phyloP scores from a whole-genome alignment of 1,140 invertebrate genomes.

The Asobara japonica region DNA sequence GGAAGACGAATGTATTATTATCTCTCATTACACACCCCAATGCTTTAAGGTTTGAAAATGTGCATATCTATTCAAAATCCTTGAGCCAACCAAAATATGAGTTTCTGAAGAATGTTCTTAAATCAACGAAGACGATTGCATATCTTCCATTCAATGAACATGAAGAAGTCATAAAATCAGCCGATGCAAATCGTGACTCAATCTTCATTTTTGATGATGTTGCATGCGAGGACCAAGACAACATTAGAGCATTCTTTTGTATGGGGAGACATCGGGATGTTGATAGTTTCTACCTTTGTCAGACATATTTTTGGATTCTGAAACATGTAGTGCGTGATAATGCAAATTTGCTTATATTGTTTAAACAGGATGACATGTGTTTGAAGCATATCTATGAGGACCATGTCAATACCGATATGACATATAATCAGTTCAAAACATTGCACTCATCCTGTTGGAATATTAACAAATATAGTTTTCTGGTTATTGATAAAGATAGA shows the following conservation, averaged over 20 bases:
- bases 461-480: constrained; percentile 45
- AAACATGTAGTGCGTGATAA: constrained; percentile 36
- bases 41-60: constrained; percentile 41
- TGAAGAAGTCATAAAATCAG: no score
- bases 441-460: constrained; percentile 38
- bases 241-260: no score
- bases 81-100: constrained; percentile 39
- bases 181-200: no score
- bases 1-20: constrained; percentile 42
- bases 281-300: not conserved
- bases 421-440: constrained; percentile 34
- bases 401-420: constrained; percentile 33
- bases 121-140: constrained; percentile 12
- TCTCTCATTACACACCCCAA: constrained; percentile 28
- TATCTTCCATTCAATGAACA: constrained; percentile 29
- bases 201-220: no score
- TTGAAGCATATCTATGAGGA: constrained; percentile 33
- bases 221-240: no score
- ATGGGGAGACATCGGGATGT: not conserved
- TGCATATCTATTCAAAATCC: constrained; percentile 40
- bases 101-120: constrained; percentile 35
- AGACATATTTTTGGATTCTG: constrained; percentile 10
- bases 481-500: constrained; percentile 49
- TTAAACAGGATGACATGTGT: constrained; percentile 34
- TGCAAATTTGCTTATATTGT: constrained; percentile 20